A percentile compares a stretch with the other conserved stretches of the same genome.
Evolutionary conservation across 2,797 vertebrate species (phyloP).

Genomic region (Halcyon chelicuti): DNA sequence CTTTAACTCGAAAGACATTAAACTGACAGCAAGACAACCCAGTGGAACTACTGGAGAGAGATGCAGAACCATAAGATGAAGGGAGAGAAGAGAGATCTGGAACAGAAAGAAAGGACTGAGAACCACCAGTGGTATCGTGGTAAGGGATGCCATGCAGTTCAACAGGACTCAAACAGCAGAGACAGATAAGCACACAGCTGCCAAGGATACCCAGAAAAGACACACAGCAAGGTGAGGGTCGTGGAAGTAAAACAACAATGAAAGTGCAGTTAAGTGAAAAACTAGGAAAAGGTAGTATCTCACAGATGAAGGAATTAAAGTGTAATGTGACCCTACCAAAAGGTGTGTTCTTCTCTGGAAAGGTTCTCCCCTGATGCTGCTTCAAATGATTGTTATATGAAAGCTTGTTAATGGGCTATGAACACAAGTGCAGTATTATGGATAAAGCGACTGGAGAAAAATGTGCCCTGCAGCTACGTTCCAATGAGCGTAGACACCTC

Average conservation of each 20-base stretch:
- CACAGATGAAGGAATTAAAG: neutral
- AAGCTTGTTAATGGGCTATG: slow-evolving; percentile 13
- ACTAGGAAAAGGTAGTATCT: neutral
- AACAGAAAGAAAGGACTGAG: neutral
- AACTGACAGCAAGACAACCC: slow-evolving; percentile 1
- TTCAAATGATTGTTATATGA: neutral
- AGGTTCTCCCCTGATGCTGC: neutral
- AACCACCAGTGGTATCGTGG: neutral
- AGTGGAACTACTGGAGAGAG: neutral
- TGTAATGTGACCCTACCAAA: neutral
- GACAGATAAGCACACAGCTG: neutral
- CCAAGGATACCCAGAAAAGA: neutral
- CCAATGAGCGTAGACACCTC: slow-evolving; percentile 36
- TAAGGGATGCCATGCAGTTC: neutral
- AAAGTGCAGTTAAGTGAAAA: neutral
- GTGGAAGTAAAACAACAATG: neutral
- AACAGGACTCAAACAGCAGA: neutral
- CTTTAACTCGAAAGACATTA: neutral
- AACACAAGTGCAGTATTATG: slow-evolving; percentile 1
- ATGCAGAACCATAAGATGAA: neutral
- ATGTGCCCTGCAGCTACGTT: slow-evolving; percentile 57
- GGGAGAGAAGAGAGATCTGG: neutral
- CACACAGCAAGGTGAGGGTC: neutral
- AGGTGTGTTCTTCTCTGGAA: neutral
- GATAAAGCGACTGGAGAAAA: slow-evolving; percentile 59